Base-by-base conservation (phyloP, 2,113 vertebrate species). In the Rousettus leschenaultii region DNA sequence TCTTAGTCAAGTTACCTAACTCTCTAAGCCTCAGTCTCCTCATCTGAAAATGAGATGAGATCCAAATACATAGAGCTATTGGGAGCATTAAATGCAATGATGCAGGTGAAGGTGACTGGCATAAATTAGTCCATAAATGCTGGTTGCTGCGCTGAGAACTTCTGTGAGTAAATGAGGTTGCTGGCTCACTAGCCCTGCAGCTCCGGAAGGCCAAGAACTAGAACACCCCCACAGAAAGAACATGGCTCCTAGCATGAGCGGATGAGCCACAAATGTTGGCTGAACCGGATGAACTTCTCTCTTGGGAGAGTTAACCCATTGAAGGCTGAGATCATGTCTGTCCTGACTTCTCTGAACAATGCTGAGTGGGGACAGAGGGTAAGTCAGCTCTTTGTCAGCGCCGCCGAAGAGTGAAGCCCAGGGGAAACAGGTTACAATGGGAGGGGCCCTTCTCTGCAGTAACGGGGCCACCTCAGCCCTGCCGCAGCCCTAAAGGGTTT, bases 41-140 rank as follows among this genome's bases (percentile, higher is more conserved):
- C 45, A 57, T 88, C 82, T n/a, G 1, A 91, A 88, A 92, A 94
- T 5, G 26, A 48, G 43, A 5, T 57, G 70, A 73, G 57, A 73
- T 63, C 61, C 57, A 48, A 94, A 89, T 5, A 74, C 15, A 80
- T 12, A 51, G 70, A 71, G 13, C 30, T 18, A 3, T n/a, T 57
- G 57, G 33, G 28, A 75, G 2, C 9, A 82, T 68, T 82, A 78
- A 80, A 45, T 78, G 3, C 7, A 1, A 45, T 35, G 8, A 26
- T 45, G 18, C 13, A 74, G 57, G 21, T 75, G 38, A 93, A 33
- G 61, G 6, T 10, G 18, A 45, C 40, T 45, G 30, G 57, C n/a
- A 19, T 38, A 9, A 21, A 3, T 65, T 61, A 40, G 7, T 22
- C 11, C 12, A 68, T 35, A 63, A 92, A 40, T 4, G 0, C 30